Conservation (phyloP, 64 coral and sea anemone species). For the Catalaphyllia jardinei region DNA sequence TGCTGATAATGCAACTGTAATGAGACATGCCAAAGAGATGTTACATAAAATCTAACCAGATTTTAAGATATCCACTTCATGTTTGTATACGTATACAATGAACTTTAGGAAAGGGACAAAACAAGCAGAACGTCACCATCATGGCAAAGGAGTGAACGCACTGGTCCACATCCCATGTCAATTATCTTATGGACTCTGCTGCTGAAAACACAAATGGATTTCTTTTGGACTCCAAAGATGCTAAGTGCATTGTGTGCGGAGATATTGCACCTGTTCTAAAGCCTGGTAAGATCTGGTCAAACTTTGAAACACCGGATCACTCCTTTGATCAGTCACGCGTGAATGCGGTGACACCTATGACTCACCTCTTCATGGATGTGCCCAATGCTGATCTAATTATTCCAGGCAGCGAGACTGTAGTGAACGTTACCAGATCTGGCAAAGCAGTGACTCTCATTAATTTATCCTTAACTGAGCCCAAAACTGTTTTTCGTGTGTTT, state of each 20-base stretch:
- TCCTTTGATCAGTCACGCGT: slow-evolving; percentile 40
- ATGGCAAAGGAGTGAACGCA: slow-evolving; percentile 51
- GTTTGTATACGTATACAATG: slow-evolving; percentile 65
- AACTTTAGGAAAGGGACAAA: slow-evolving; percentile 60
- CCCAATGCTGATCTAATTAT: neutral
- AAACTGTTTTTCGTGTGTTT: slow-evolving; percentile 17
- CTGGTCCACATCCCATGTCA: slow-evolving; percentile 44
- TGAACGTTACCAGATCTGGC: slow-evolving; percentile 33
- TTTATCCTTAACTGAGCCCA: neutral
- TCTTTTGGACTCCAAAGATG: slow-evolving; percentile 53
- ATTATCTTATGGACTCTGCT: slow-evolving; percentile 49
- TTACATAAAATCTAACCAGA: slow-evolving; percentile 12
- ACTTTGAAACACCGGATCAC: slow-evolving; percentile 45
- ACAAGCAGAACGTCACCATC: slow-evolving; percentile 63
- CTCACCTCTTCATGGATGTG: slow-evolving; percentile 32
- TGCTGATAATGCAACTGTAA: slow-evolving; percentile 61
- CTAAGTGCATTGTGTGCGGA: slow-evolving; percentile 43
- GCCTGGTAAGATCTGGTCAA: neutral
- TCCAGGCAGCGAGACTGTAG: neutral
- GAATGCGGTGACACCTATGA: slow-evolving; percentile 62
- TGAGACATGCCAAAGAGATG: slow-evolving; percentile 60
- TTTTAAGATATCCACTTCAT: slow-evolving; percentile 46
- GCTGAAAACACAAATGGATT: slow-evolving; percentile 15
- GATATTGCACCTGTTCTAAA: slow-evolving; percentile 58
- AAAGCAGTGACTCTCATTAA: slow-evolving; percentile 18